These are phyloP conservation scores for Pinctada fucata DNA, from an alignment of 2,888 invertebrate species.

Conservation along the genomic window DNA sequence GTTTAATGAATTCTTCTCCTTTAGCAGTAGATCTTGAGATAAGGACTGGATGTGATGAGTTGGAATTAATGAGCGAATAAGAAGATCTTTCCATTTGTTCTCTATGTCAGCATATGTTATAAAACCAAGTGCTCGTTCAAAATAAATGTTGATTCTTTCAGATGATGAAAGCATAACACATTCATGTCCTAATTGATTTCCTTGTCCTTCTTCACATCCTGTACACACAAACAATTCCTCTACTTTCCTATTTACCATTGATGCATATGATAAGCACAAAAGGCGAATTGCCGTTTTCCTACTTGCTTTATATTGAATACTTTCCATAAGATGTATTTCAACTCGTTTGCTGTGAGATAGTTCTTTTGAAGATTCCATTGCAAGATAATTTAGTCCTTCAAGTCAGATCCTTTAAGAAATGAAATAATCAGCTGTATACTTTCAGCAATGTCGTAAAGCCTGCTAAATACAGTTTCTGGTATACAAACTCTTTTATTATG, in stretches of 20 bases:
- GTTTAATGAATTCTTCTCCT: background rate
- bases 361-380: too few species aligned
- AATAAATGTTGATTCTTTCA: background rate
- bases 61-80: background rate
- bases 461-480: too few species aligned
- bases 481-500: too few species aligned
- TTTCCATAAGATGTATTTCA: background rate
- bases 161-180: background rate
- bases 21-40: background rate
- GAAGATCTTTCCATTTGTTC: background rate
- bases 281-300: background rate
- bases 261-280: background rate
- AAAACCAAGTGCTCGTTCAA: background rate
- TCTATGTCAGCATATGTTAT: background rate
- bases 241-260: background rate
- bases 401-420: too few species aligned
- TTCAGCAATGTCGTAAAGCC: too few species aligned
- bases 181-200: background rate
- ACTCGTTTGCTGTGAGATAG: background rate
- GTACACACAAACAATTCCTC: background rate
- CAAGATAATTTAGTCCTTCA: too few species aligned
- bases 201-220: background rate
- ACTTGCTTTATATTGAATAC: background rate
- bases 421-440: too few species aligned
- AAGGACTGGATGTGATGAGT: background rate